Evolutionary conservation across 2,113 vertebrate species (phyloP).

Genomic region (Eira barbara): DNA sequence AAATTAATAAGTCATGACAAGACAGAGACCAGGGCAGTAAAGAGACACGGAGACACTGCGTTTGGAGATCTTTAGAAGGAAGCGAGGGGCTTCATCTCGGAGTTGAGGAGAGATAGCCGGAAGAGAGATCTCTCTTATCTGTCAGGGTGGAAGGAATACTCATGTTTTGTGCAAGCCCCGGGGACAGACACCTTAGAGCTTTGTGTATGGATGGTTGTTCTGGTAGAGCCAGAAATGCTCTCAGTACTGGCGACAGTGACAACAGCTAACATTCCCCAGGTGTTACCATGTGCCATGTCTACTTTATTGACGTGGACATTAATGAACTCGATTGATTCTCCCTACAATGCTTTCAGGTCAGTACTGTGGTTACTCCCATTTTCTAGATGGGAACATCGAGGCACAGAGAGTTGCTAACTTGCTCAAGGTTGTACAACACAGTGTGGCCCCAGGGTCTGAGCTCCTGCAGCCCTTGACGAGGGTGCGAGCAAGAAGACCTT

Average conservation of each 20-base stretch:
- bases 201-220: neutral
- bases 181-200: neutral
- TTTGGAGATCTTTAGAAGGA: neutral
- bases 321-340: neutral
- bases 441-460: neutral
- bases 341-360: neutral
- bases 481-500: neutral
- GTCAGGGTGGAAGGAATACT: neutral
- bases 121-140: neutral
- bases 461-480: accelerated
- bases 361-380: neutral
- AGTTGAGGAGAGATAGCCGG: accelerated
- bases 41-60: neutral
- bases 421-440: neutral
- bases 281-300: accelerated
- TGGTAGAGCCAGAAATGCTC: neutral
- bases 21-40: neutral
- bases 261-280: too few species aligned
- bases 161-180: neutral
- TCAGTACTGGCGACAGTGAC: accelerated
- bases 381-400: neutral
- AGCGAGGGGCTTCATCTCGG: neutral
- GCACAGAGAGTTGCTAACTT: neutral
- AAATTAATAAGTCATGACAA: neutral
- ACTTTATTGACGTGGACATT: too few species aligned